Evolutionary conservation across 2,888 invertebrate genomes (phyloP).

Genomic region (Orchesella flavescens): DNA sequence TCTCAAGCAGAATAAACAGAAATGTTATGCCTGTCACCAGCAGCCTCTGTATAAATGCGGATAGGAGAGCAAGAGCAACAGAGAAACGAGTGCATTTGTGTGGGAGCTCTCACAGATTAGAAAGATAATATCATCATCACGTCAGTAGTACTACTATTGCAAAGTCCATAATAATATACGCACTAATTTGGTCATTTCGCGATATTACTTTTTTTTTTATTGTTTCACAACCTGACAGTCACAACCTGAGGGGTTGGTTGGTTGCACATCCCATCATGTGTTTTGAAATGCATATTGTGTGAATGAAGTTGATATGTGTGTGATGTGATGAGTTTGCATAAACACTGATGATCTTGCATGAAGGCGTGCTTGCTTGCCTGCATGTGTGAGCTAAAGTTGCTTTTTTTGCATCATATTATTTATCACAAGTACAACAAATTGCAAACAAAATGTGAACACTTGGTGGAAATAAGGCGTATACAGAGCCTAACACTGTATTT

Average conservation of each 20-base stretch:
- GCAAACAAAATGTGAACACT: neutral
- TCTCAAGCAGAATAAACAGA: neutral
- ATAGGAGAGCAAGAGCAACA: no score
- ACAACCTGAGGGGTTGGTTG: neutral
- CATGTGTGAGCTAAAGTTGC: neutral
- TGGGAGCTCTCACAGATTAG: no score
- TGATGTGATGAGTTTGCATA: conserved; percentile 30
- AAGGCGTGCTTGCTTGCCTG: no score
- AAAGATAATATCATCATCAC: no score
- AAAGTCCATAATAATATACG: neutral
- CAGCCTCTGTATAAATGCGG: no score
- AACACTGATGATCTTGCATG: conserved; percentile 18
- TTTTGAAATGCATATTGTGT: conserved; percentile 11
- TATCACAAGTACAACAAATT: conserved; percentile 10
- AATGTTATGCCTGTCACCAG: no score
- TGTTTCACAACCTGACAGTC: conserved; percentile 14
- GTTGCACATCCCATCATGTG: neutral
- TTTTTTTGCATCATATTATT: conserved; percentile 7
- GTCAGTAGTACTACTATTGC: no score
- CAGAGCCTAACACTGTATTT: neutral
- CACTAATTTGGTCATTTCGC: conserved; percentile 22
- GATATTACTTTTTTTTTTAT: neutral
- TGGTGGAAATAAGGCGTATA: neutral
- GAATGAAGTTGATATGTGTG: neutral
- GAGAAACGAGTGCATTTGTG: no score